Conservation (phyloP, 2,888 invertebrate species). For the Sisyra nigra region DNA sequence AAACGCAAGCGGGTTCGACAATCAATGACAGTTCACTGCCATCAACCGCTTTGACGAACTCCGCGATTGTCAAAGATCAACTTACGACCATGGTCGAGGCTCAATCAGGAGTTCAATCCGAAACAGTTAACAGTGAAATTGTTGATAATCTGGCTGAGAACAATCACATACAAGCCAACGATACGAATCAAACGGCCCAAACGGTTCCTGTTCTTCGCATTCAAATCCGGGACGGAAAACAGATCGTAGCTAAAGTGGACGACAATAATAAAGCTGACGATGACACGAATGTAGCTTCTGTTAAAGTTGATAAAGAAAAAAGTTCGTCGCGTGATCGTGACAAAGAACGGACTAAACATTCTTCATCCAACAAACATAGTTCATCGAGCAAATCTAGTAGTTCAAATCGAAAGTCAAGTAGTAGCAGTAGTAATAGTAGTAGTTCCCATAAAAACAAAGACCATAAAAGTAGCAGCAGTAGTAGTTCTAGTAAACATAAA, state of each 20-base stretch:
- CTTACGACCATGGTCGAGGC: slow-evolving; percentile 8
- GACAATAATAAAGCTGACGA: slow-evolving; percentile 19
- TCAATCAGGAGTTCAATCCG: slow-evolving; percentile 10
- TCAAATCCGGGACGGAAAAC: slow-evolving; percentile 55
- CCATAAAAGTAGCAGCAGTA: slow-evolving; percentile 17
- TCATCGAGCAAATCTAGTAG: slow-evolving; percentile 9
- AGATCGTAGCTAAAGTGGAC: slow-evolving; percentile 43
- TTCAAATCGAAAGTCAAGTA: slow-evolving; percentile 22
- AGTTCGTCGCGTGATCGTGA: slow-evolving; percentile 14
- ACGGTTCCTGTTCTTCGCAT: slow-evolving; percentile 34
- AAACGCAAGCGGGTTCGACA: slow-evolving; percentile 18
- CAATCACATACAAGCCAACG: slow-evolving; percentile 4
- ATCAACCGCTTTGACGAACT: slow-evolving; percentile 10
- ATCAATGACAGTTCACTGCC: background rate
- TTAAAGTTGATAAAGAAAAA: slow-evolving; percentile 14
- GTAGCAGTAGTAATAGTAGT: slow-evolving; percentile 15
- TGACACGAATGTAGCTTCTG: slow-evolving; percentile 16
- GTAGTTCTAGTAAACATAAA: slow-evolving; percentile 21
- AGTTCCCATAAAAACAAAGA: slow-evolving; percentile 23
- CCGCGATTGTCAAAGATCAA: slow-evolving; percentile 11
- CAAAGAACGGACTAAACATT: slow-evolving; percentile 19
- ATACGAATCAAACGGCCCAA: slow-evolving; percentile 12
- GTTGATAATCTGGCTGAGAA: slow-evolving; percentile 9
- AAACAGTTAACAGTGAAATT: slow-evolving; percentile 7
- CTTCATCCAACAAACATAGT: slow-evolving; percentile 8